Evolutionary conservation across 2,797 vertebrate species (phyloP).

Genomic region (Coilia nasus): DNA sequence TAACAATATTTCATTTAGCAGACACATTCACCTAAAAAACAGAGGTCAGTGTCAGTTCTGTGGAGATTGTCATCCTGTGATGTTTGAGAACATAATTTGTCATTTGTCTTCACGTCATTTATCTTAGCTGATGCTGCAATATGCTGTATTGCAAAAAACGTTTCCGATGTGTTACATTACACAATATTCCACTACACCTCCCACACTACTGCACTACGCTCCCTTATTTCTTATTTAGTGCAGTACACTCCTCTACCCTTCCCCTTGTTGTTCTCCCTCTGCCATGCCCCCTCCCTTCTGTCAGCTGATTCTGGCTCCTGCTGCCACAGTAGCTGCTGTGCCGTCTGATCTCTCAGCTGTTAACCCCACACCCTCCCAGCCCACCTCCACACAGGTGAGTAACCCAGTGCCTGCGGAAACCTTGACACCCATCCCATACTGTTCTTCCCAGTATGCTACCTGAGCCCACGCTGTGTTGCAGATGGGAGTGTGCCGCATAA

Average conservation of each 20-base stretch:
- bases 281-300: not conserved
- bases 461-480: not conserved
- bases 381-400: slow-evolving; percentile 88
- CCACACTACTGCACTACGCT: too few species aligned
- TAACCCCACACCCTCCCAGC: slow-evolving; percentile 84
- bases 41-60: not conserved
- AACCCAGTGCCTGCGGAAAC: slow-evolving; percentile 15
- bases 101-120: not conserved
- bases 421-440: not conserved
- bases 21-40: too few species aligned
- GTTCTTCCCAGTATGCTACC: not conserved
- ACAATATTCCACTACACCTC: too few species aligned
- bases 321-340: slow-evolving; percentile 88
- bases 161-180: too few species aligned
- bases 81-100: too few species aligned
- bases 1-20: too few species aligned
- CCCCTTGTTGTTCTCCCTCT: not conserved
- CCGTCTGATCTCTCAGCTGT: slow-evolving; percentile 90
- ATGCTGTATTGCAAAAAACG: too few species aligned
- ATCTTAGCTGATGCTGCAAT: not conserved
- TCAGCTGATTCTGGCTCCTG: slow-evolving; percentile 93
- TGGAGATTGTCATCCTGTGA: not conserved
- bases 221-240: not conserved
- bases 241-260: not conserved
- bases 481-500: not conserved